Percentiles rank a stretch among this genome's conserved stretches.
These are phyloP conservation scores for Muricea muricata DNA, from an alignment of 92 coral and sea anemone species.

Conservation along the genomic window DNA sequence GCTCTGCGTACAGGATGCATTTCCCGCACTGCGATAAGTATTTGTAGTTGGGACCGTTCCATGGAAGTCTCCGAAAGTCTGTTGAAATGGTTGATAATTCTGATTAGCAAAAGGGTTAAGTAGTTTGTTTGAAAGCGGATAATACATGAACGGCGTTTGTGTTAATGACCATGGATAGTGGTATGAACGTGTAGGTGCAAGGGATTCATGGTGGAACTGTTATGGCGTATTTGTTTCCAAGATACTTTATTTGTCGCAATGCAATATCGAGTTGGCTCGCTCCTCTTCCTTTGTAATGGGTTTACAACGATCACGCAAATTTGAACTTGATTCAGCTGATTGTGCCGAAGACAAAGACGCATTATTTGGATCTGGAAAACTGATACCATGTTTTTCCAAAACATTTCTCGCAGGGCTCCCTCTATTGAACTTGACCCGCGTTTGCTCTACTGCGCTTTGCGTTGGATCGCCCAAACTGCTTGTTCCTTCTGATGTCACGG, in stretches of 20 bases:
- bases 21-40: not conserved
- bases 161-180: not conserved
- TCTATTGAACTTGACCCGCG: slow-evolving; percentile 35
- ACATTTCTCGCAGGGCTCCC: slow-evolving; percentile 54
- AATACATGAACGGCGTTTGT: not conserved
- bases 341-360: not conserved
- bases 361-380: slow-evolving; percentile 18
- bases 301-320: not conserved
- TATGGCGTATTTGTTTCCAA: not conserved
- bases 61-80: not conserved
- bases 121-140: not conserved
- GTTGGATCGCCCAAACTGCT: slow-evolving; percentile 2
- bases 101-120: not conserved
- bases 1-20: not conserved
- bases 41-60: not conserved
- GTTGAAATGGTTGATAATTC: not conserved
- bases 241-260: slow-evolving; percentile 9
- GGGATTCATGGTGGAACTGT: not conserved
- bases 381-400: slow-evolving; percentile 50
- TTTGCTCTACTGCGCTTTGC: not conserved
- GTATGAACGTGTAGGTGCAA: not conserved
- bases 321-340: not conserved
- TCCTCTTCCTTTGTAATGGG: not conserved
- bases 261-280: not conserved
- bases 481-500: slow-evolving; percentile 35